Evolutionary conservation across 2,797 vertebrate genomes (phyloP).

Genomic region (Gephyroberyx darwinii): DNA sequence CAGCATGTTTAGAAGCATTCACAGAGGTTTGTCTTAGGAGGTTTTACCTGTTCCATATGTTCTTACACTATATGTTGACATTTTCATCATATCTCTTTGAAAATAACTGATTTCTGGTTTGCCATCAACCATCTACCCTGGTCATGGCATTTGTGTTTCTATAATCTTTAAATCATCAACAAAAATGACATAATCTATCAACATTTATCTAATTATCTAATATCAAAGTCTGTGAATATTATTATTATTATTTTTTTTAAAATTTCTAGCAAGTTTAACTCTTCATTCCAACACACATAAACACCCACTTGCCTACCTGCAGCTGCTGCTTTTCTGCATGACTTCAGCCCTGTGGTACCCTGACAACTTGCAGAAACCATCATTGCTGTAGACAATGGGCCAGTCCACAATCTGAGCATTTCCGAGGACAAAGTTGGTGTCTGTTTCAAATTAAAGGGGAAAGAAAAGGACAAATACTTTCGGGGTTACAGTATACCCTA

Average conservation of each 20-base stretch:
- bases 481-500: slow-evolving; percentile 17
- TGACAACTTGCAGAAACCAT: slow-evolving; percentile 98
- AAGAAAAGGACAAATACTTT: slow-evolving; percentile 43
- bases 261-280: too few relatives aligned
- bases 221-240: background rate
- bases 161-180: too few relatives aligned
- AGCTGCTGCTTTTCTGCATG: slow-evolving; percentile 99
- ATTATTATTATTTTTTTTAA: background rate
- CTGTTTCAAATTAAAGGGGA: slow-evolving; percentile 80
- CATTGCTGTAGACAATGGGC: slow-evolving; percentile 99
- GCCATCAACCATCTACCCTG: too few relatives aligned
- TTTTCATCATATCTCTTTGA: too few relatives aligned
- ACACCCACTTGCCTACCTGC: slow-evolving; percentile 86
- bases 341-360: slow-evolving; percentile 99
- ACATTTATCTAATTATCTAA: too few relatives aligned
- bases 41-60: too few relatives aligned
- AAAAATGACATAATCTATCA: too few relatives aligned
- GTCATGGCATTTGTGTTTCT: too few relatives aligned
- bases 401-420: slow-evolving; percentile 99
- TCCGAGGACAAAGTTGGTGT: slow-evolving; percentile 98
- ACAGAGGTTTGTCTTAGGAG: too few relatives aligned
- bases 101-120: too few relatives aligned
- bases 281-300: background rate
- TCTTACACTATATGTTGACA: too few relatives aligned
- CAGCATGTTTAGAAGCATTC: too few relatives aligned